phyloP scores from a whole-genome alignment of 2,113 vertebrate genomes.

The Gymnorhina tibicen region DNA sequence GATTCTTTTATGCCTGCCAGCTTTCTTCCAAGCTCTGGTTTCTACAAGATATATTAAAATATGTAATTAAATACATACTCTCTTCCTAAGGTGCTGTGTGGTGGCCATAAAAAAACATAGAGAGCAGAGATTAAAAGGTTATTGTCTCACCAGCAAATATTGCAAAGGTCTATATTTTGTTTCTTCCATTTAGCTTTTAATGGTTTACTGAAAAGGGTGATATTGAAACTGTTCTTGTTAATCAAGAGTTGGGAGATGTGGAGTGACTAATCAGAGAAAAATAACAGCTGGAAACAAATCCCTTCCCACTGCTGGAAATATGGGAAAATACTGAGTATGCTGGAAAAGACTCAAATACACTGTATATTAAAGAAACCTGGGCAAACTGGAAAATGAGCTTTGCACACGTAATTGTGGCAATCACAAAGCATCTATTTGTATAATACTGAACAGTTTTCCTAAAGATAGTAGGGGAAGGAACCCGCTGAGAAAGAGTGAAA shows the following conservation, averaged over 20 bases:
- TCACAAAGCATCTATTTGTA: background rate
- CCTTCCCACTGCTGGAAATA: background rate
- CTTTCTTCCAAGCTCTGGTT: background rate
- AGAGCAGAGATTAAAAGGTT: background rate
- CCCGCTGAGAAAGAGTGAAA: background rate
- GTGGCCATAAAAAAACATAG: background rate
- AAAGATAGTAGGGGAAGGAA: background rate
- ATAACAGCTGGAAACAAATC: background rate
- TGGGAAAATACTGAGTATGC: background rate
- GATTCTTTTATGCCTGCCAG: background rate
- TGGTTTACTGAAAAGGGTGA: background rate
- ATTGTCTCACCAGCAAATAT: background rate
- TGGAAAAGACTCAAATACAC: background rate
- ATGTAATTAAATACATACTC: background rate
- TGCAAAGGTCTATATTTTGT: background rate
- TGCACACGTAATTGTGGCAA: background rate
- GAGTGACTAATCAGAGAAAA: background rate
- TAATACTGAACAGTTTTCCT: background rate
- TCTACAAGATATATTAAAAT: background rate
- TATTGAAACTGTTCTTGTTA: background rate
- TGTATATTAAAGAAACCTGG: background rate
- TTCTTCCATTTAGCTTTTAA: background rate
- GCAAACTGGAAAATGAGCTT: background rate
- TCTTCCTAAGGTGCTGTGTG: background rate
- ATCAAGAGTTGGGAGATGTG: background rate